Evolutionary conservation across 2,888 invertebrate genomes (phyloP).

Genomic region (Epirrhoe alternata): DNA sequence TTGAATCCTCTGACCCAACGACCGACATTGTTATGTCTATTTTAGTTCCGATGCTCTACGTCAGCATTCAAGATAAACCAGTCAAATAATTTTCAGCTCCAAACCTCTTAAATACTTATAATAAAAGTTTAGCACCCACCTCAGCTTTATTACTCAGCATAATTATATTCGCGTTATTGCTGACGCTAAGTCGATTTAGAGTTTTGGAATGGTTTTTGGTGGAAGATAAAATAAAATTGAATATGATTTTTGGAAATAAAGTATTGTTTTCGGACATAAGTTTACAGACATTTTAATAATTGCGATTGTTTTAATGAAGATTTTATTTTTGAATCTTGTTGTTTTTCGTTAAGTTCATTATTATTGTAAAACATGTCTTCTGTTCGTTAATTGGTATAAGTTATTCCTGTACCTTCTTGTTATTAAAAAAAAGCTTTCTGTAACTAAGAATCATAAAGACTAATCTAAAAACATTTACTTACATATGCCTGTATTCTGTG

Average conservation of each 20-base stretch:
- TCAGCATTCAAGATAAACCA: constrained; percentile 22
- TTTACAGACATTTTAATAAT: constrained; percentile 15
- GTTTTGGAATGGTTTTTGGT: constrained; percentile 23
- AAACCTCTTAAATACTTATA: constrained; percentile 13
- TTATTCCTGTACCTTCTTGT: too few relatives aligned
- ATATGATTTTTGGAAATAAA: constrained; percentile 7
- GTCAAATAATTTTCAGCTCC: constrained; percentile 8
- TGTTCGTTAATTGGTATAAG: too few relatives aligned
- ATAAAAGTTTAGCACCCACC: constrained; percentile 25
- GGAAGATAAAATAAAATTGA: constrained; percentile 21
- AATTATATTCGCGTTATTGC: constrained; percentile 26
- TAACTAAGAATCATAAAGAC: constrained; percentile 15
- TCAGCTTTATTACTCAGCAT: constrained; percentile 24
- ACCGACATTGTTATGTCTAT: constrained; percentile 15
- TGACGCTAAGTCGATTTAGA: constrained; percentile 18
- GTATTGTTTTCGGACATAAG: background rate
- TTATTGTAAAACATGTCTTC: too few relatives aligned
- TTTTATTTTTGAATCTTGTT: background rate
- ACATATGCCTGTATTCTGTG: too few relatives aligned
- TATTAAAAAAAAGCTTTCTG: background rate
- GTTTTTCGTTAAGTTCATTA: background rate
- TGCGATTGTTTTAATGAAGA: background rate
- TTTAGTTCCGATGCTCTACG: background rate
- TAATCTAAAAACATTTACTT: constrained; percentile 29
- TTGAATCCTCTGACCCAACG: background rate